Percentiles rank a stretch among this genome's conserved stretches.
phyloP scores from a whole-genome alignment of 2,113 vertebrate species.

The Columba livia region DNA sequence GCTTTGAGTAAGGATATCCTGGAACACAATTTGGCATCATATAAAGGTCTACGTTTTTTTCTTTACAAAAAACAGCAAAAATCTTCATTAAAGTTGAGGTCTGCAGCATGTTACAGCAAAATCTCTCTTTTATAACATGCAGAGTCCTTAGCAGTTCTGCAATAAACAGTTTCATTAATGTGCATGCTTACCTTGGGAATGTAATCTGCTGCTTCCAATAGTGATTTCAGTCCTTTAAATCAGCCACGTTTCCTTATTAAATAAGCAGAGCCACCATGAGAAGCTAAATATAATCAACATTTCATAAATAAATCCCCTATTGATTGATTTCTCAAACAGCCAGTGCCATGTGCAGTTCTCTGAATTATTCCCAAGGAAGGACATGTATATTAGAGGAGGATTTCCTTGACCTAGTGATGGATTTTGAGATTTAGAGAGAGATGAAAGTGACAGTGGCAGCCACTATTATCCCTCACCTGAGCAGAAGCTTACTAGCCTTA shows the following conservation, averaged over 20 bases:
- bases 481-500: slow-evolving; percentile 51
- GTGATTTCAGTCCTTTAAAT: slow-evolving; percentile 33
- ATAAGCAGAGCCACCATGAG: not conserved
- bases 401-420: slow-evolving; percentile 71
- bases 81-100: not conserved
- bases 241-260: slow-evolving; percentile 18
- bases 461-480: slow-evolving; percentile 68
- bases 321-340: not conserved
- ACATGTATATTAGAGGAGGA: slow-evolving; percentile 46
- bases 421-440: slow-evolving; percentile 79
- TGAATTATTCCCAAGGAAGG: slow-evolving; percentile 52
- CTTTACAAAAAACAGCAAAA: not conserved
- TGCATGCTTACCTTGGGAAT: slow-evolving; percentile 55
- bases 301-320: not conserved
- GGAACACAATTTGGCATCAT: not conserved
- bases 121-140: not conserved
- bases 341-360: not conserved
- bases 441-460: slow-evolving; percentile 72
- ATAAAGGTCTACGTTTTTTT: not conserved
- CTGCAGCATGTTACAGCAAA: not conserved
- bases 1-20: not conserved
- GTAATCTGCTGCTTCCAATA: not conserved
- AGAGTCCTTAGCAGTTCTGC: not conserved
- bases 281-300: slow-evolving; percentile 43
- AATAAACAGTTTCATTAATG: not conserved